These are phyloP conservation scores for Hipparchia semele DNA, from an alignment of 2,888 invertebrate genomes.

Conservation along the genomic window DNA sequence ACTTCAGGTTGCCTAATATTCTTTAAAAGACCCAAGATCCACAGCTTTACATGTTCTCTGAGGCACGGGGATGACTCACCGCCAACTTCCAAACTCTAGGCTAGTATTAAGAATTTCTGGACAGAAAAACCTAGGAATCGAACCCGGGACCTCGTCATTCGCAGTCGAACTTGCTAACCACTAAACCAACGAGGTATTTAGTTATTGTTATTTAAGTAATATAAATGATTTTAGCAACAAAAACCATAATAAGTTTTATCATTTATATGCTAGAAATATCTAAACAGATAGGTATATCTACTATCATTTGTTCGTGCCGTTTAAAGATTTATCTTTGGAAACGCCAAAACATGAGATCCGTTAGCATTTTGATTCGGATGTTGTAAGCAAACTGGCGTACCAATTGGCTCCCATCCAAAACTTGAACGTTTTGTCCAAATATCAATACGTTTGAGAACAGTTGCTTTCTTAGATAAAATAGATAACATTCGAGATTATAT, in stretches of 20 bases:
- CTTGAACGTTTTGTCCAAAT: constrained; percentile 4
- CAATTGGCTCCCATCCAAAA: constrained; percentile 17
- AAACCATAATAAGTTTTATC: neutral
- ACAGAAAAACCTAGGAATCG: no score
- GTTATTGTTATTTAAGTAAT: no score
- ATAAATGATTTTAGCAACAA: no score
- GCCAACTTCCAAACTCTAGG: no score
- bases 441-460: constrained; percentile 12
- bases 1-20: no score
- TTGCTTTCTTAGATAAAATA: constrained; percentile 15
- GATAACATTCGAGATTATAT: constrained; percentile 8
- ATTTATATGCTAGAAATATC: neutral
- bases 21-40: no score
- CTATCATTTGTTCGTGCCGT: neutral
- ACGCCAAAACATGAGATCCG: constrained; percentile 16
- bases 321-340: constrained; percentile 13
- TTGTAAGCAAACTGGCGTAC: constrained; percentile 21
- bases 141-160: no score
- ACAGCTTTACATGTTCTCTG: no score
- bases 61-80: no score
- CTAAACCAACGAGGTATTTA: no score
- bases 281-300: neutral
- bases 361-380: constrained; percentile 2
- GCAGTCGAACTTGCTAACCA: no score
- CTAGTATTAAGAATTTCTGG: no score